These are phyloP conservation scores for Pseudoips prasinana DNA, from an alignment of 2,888 invertebrate species.

Conservation along the genomic window DNA sequence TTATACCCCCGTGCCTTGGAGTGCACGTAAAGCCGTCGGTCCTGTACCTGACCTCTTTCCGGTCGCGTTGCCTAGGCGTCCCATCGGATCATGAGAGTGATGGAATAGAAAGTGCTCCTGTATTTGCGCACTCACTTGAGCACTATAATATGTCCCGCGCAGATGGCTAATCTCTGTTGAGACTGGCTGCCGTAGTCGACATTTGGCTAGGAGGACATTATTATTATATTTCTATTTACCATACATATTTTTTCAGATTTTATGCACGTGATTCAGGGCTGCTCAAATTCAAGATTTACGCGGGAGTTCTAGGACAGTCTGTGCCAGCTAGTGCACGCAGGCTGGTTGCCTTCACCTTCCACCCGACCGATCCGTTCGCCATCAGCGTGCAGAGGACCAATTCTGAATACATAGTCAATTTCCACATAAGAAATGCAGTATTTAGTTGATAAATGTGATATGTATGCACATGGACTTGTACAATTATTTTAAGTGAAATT, in stretches of 20 bases:
- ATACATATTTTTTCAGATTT: conserved; percentile 83
- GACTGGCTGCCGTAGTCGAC: too few relatives aligned
- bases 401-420: conserved; percentile 96
- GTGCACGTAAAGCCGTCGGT: too few relatives aligned
- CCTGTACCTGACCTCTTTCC: too few relatives aligned
- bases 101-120: too few relatives aligned
- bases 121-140: too few relatives aligned
- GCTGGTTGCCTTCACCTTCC: conserved; percentile 97
- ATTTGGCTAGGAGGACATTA: too few relatives aligned
- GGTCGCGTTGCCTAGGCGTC: too few relatives aligned
- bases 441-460: conserved; percentile 54
- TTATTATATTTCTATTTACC: too few relatives aligned
- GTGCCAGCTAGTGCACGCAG: conserved; percentile 87
- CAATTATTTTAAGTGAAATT: conserved; percentile 15
- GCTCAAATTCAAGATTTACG: conserved; percentile 94
- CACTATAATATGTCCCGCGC: too few relatives aligned
- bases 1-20: too few relatives aligned
- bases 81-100: too few relatives aligned
- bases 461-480: conserved; percentile 8
- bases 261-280: conserved; percentile 91
- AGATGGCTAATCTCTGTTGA: too few relatives aligned
- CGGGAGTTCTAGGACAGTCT: conserved; percentile 88
- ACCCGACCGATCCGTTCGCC: conserved; percentile 97
- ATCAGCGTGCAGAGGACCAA: conserved; percentile 97
- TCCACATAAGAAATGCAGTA: conserved; percentile 90